These are phyloP conservation scores for Callyntrura guangdongensis DNA, from an alignment of 2,888 invertebrate species.

Conservation along the genomic window DNA sequence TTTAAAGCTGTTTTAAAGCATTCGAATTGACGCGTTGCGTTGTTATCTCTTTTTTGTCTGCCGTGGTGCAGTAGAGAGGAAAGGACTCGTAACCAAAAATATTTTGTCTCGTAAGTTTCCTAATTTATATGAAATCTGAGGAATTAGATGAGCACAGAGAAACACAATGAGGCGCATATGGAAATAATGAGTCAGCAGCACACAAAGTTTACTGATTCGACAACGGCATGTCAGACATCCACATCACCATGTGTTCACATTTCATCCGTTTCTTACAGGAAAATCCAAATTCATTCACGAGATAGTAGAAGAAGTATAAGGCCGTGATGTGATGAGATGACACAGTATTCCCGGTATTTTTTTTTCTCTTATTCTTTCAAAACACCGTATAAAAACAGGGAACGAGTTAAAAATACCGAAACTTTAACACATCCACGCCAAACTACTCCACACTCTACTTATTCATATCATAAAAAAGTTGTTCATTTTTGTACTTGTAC, in stretches of 20 bases:
- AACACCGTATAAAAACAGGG: conserved; percentile 26
- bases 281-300: not conserved
- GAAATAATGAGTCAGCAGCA: conserved; percentile 61
- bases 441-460: conserved; percentile 18
- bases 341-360: conserved; percentile 23
- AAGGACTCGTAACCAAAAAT: not conserved
- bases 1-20: not conserved
- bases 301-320: too few relatives aligned
- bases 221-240: conserved; percentile 58
- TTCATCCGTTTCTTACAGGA: not conserved
- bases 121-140: conserved; percentile 48
- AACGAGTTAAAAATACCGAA: conserved; percentile 66
- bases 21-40: not conserved
- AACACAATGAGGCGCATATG: conserved; percentile 59
- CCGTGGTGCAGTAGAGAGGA: too few relatives aligned
- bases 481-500: not conserved
- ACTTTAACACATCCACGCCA: conserved; percentile 66
- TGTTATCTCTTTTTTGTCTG: too few relatives aligned
- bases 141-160: conserved; percentile 10
- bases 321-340: conserved; percentile 1
- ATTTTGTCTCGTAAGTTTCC: conserved; percentile 4
- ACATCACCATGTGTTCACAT: conserved; percentile 63
- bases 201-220: conserved; percentile 50
- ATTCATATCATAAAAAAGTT: not conserved
- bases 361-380: not conserved